A percentile compares a stretch with the other conserved stretches of the same genome.
Evolutionary conservation across 1,140 invertebrate species (phyloP).

Genomic region (Drosophila parabipectinata): DNA sequence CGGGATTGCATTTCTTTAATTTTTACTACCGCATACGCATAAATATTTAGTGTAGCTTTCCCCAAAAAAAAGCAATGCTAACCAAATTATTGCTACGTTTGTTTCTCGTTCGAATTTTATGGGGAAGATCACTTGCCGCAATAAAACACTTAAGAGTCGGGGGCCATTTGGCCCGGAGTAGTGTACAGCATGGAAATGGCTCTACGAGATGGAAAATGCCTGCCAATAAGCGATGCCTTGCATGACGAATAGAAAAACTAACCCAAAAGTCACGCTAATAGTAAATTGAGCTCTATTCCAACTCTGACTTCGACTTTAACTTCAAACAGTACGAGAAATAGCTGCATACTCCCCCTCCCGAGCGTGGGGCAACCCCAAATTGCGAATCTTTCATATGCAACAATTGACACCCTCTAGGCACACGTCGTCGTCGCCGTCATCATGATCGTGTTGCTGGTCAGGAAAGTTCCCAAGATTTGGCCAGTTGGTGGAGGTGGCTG

Average conservation of each 20-base stretch:
- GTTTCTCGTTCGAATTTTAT: slow-evolving; percentile 46
- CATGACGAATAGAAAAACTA: slow-evolving; percentile 82
- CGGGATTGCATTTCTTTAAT: not conserved
- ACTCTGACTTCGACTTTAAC: slow-evolving; percentile 45
- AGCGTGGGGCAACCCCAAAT: slow-evolving; percentile 66
- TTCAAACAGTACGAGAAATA: not conserved
- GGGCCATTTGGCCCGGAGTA: slow-evolving; percentile 56
- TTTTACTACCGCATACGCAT: slow-evolving; percentile 16
- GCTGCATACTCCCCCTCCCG: slow-evolving; percentile 19
- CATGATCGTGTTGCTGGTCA: slow-evolving; percentile 44
- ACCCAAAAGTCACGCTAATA: slow-evolving; percentile 82
- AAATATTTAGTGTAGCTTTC: slow-evolving; percentile 29
- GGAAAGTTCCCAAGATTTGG: slow-evolving; percentile 67
- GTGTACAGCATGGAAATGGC: slow-evolving; percentile 22
- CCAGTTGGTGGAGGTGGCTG: slow-evolving; percentile 17
- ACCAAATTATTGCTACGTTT: slow-evolving; percentile 2
- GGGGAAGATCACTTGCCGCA: slow-evolving; percentile 75
- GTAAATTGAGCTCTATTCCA: slow-evolving; percentile 72
- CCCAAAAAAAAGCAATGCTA: not conserved
- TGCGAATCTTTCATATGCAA: slow-evolving; percentile 69
- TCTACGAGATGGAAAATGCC: slow-evolving; percentile 31
- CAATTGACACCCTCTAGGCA: slow-evolving; percentile 82
- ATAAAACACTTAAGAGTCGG: slow-evolving; percentile 70
- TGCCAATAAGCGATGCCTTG: slow-evolving; percentile 73
- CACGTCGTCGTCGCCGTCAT: slow-evolving; percentile 64